Evolutionary conservation across 2,797 vertebrate species (phyloP).

Genomic region (Benthosema pterotum): DNA sequence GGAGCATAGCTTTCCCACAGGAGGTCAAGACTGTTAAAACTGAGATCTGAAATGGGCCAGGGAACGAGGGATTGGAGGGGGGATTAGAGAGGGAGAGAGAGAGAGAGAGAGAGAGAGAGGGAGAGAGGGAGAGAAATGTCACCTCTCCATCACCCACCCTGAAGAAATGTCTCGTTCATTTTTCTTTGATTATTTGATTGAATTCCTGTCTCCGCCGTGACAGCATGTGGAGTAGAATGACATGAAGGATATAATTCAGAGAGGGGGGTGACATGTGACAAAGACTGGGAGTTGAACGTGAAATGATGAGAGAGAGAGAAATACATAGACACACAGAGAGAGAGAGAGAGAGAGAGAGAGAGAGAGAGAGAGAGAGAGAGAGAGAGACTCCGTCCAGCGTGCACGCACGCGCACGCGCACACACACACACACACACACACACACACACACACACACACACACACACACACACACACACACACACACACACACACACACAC

Average conservation of each 20-base stretch:
- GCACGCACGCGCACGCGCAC: no score
- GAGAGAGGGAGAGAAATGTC: constrained; percentile 11
- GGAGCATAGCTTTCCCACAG: neutral
- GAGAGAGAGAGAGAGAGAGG: no score
- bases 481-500: no score
- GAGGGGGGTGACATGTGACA: constrained; percentile 32
- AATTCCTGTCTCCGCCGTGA: constrained; percentile 23
- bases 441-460: no score
- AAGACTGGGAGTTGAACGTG: constrained; percentile 24
- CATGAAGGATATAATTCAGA: constrained; percentile 6
- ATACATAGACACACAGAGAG: no score
- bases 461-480: no score
- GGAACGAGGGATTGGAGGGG: no score
- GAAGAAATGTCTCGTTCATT: constrained; percentile 20
- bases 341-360: constrained; percentile 2
- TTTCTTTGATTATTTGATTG: constrained; percentile 26
- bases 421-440: no score
- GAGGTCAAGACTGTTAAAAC: constrained; percentile 1
- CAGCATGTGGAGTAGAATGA: constrained; percentile 7
- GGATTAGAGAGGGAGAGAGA: no score
- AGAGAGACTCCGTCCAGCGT: neutral
- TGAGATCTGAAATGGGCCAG: neutral
- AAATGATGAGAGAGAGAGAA: constrained; percentile 1
- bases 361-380: constrained; percentile 8
- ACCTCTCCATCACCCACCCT: neutral